A percentile compares a stretch with the other conserved stretches of the same genome.
These are phyloP conservation scores for Cydia pomonella DNA, from an alignment of 1,140 invertebrate species.

Conservation along the genomic window DNA sequence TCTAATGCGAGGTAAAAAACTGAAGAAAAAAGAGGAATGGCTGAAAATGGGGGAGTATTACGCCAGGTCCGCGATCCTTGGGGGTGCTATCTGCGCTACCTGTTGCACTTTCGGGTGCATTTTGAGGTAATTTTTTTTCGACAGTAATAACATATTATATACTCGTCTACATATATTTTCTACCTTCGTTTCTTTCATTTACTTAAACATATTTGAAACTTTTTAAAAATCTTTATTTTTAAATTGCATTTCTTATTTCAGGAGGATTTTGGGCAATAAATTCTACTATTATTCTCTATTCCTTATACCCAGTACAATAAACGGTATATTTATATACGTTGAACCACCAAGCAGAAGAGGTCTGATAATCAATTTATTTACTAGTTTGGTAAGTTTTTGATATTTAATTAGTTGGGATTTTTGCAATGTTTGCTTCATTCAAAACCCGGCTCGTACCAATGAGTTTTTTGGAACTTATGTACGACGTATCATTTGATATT, in stretches of 20 bases:
- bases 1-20: constrained; percentile 57
- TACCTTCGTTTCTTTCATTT: too few relatives aligned
- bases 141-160: too few relatives aligned
- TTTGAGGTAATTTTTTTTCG: constrained; percentile 51
- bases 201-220: too few relatives aligned
- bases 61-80: constrained; percentile 57
- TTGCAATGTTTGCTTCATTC: too few relatives aligned
- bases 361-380: constrained; percentile 74
- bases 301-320: constrained; percentile 60
- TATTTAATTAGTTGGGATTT: not conserved
- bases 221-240: too few relatives aligned
- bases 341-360: constrained; percentile 71
- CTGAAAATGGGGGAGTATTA: constrained; percentile 63
- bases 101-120: constrained; percentile 50
- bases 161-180: too few relatives aligned
- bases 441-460: too few relatives aligned
- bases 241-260: constrained; percentile 51
- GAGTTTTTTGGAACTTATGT: too few relatives aligned
- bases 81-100: constrained; percentile 48
- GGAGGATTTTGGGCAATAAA: constrained; percentile 59
- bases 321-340: constrained; percentile 64
- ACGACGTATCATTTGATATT: too few relatives aligned
- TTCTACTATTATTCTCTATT: constrained; percentile 62
- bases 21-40: constrained; percentile 56
- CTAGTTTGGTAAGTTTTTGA: constrained; percentile 67